A percentile compares a stretch with the other conserved stretches of the same genome.
These are phyloP conservation scores for Paracanthobrama guichenoti DNA, from an alignment of 2,113 vertebrate genomes.

Conservation along the genomic window DNA sequence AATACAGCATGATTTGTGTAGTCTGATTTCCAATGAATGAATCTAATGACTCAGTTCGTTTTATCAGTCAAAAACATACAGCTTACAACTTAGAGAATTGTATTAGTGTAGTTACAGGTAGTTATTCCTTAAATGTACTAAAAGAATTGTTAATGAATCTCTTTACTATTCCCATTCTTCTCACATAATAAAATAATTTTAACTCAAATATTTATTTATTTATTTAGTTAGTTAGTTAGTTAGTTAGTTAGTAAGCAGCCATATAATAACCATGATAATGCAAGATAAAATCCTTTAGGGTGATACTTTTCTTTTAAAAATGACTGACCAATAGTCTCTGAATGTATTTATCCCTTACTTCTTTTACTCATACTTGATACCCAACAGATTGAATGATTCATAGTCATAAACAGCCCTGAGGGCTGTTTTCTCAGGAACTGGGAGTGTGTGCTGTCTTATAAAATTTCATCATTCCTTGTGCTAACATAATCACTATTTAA, in stretches of 20 bases:
- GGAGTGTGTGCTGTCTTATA: not conserved
- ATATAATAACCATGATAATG: not conserved
- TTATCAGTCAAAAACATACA: not conserved
- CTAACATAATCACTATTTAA: slow-evolving; percentile 3
- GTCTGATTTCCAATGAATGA: not conserved
- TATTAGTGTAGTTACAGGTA: too few species aligned
- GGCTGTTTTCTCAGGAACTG: not conserved
- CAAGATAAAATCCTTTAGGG: not conserved
- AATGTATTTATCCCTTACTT: not conserved
- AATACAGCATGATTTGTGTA: not conserved
- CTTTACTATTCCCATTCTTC: not conserved
- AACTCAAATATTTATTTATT: too few species aligned
- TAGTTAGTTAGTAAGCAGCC: not conserved
- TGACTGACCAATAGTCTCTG: not conserved
- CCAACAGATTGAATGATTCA: not conserved
- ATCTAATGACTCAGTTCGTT: not conserved
- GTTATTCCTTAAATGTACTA: too few species aligned
- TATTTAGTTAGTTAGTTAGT: not conserved
- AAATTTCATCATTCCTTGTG: not conserved
- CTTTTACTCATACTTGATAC: not conserved
- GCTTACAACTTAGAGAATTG: too few species aligned
- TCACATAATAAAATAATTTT: too few species aligned
- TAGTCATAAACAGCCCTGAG: slow-evolving; percentile 10
- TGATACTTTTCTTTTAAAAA: not conserved
- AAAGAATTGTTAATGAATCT: not conserved